Conservation (phyloP, 2,113 vertebrate species). For the Sitta europaea region DNA sequence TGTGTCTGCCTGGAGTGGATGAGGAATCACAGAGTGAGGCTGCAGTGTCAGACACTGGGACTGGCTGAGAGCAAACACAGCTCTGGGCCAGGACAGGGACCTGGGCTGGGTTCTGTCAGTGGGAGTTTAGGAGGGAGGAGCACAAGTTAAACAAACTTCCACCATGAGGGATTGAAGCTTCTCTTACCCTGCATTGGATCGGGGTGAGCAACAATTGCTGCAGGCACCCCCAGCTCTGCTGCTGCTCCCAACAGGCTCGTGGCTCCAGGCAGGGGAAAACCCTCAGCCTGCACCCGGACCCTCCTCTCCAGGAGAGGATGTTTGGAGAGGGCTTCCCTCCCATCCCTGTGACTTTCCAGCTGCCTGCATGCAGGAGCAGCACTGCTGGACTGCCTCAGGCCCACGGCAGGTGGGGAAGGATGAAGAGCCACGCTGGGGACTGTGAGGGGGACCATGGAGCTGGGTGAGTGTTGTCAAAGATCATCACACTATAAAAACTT, state of each 20-base stretch:
- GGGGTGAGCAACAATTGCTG: not conserved
- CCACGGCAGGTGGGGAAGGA: not conserved
- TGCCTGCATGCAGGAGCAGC: not conserved
- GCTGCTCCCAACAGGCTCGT: not conserved
- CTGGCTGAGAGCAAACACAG: not conserved
- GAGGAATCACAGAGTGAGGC: not conserved
- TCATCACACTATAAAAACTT: not conserved
- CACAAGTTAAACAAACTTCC: not conserved
- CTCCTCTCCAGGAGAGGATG: not conserved
- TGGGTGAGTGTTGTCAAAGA: not conserved
- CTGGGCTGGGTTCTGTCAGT: accelerated
- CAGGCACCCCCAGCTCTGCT: not conserved
- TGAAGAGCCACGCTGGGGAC: not conserved
- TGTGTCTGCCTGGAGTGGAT: not conserved
- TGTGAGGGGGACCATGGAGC: accelerated
- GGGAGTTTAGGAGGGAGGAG: not conserved
- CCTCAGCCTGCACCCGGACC: accelerated
- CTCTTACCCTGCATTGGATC: accelerated
- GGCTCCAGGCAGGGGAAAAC: not conserved
- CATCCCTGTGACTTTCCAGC: not conserved
- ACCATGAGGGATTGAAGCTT: not conserved
- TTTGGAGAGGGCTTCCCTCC: not conserved
- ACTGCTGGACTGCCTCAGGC: not conserved
- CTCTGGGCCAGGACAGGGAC: not conserved
- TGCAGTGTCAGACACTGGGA: not conserved